Evolutionary conservation across 2,888 invertebrate genomes (phyloP), one percentile per base, ranked within the genome.

Genomic region (Pediacus dermestoides): DNA sequence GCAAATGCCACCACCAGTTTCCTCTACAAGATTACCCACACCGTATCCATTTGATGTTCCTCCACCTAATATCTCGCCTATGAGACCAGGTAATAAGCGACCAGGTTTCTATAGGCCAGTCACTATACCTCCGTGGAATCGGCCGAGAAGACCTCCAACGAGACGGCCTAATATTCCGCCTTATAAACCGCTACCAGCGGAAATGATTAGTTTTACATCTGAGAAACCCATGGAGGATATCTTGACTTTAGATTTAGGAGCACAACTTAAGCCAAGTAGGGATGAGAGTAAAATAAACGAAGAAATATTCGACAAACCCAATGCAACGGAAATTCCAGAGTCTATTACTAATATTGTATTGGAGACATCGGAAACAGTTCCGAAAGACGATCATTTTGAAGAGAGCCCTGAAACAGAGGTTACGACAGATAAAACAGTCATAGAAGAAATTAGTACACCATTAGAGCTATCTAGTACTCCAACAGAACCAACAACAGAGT

Each of bases 31-130:
- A 53, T 70, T 74, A 1, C 75, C 76, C 0, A 81, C 82, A 0
- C 85, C 85, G 0, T 88, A 87, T 63, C 86, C 88, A 0, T 89
- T 88, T 51, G 85, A 85, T 58, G 71, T 81, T 32, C 81, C 84
- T 3, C 78, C 78, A 1, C 77, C 77, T 42, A 71, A 72, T 36
- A 68, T 71, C 26, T 69, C 68, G 4, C 75, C 79, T 0, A 62
- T 75, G 2, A 70, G 78, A 30, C 82, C 82, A 0, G 39, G 40
- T 8, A 57, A 64, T 43, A 74, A 75, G 51, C 68, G 82, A 40
- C 82, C 83, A 14, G 59, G 63, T 2, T 55, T 63, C 35, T 63
- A 68, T 42, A 54, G 69, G 37, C 71, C 79, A 11, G 75, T 77
- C 1, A 75, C 73, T 34, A 70, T 79, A 2, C 81, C 81, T 4